Base-by-base conservation (phyloP, 2,888 invertebrate species). In the Catocala fraxini region DNA sequence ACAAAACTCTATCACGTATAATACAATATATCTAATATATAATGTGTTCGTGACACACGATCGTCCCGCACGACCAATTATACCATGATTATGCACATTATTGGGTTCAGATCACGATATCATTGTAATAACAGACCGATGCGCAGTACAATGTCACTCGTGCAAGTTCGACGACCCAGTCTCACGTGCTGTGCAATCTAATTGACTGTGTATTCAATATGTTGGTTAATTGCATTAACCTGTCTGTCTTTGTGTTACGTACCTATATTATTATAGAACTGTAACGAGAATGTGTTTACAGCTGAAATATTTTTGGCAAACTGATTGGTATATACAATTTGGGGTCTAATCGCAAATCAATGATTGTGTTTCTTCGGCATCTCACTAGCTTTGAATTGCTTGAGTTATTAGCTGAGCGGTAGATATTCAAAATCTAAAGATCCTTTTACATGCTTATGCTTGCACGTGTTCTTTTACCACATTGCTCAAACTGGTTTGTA, bases 21-120 rank as follows among this genome's bases (percentile, higher is more conserved):
- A 51, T 43, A 51, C 41, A 61, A 51, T 48, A 48, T 25, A 58
- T 58, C 52, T 55, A 56, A 51, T 64, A 63, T 53, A 62, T 57
- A 67, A 56, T 60, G 48, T 45, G 54, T 65, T 80, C 79, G 79
- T 80, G 80, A 77, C 71, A 68, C 80, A 80, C 77, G 78, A 68
- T 55, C 65, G 46, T 39, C 45, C 13, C 33, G 60, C 49, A 64
- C 56, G 43, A 45, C 33, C 63, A 55, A 75, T 71, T 69, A 68
- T 53, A 51, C 51, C 63, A 57, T 69, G 75, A 75, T 77, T 68
- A 73, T 68, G 59, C 62, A 56, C 65, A 57, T 69, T 73, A 73
- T 68, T 70, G 57, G 43, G 54, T 43, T 43, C 62, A 39, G 43
- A 71, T 75, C 78, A 80, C 78, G 80, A 80, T 67, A 69, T 65